phyloP scores from a whole-genome alignment of 1,140 invertebrate genomes.

The Ectropis grisescens region DNA sequence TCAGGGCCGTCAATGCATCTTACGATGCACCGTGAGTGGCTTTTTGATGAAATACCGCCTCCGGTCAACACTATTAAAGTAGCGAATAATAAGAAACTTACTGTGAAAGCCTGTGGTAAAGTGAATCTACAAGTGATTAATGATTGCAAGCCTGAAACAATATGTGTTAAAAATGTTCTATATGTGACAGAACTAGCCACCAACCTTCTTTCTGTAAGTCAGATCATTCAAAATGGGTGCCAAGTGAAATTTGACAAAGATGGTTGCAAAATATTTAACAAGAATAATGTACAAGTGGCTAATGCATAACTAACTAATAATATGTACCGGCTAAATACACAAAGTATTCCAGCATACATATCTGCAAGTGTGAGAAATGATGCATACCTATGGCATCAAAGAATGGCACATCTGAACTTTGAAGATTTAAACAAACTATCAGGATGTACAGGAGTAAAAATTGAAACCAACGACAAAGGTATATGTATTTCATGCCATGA shows the following conservation, averaged over 20 bases:
- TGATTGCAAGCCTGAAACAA: conserved; percentile 9
- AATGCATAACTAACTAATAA: conserved; percentile 25
- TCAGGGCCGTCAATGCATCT: conserved; percentile 22
- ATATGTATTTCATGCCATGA: conserved; percentile 15
- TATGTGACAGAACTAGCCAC: conserved; percentile 18
- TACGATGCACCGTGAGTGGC: conserved; percentile 16
- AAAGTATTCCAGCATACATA: conserved; percentile 11
- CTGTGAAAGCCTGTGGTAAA: conserved; percentile 16
- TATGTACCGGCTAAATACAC: conserved; percentile 18
- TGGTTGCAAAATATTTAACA: conserved; percentile 23
- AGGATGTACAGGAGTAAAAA: conserved; percentile 13
- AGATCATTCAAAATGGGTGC: conserved; percentile 25
- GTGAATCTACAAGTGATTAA: conserved; percentile 10
- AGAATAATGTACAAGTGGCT: conserved; percentile 15
- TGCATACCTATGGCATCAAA: conserved; percentile 18
- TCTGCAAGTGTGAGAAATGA: conserved; percentile 9
- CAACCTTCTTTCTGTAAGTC: conserved; percentile 23
- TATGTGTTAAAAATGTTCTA: conserved; percentile 22
- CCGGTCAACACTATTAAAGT: conserved; percentile 13
- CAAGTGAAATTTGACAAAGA: conserved; percentile 18
- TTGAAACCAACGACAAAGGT: conserved; percentile 15
- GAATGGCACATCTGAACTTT: conserved; percentile 20
- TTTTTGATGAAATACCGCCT: conserved; percentile 9
- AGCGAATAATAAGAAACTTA: conserved; percentile 15
- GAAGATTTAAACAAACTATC: conserved; percentile 17